Percentiles rank a stretch among this genome's conserved stretches.
Conservation (phyloP, 1,140 invertebrate genomes). For the Drosophila leontia region DNA sequence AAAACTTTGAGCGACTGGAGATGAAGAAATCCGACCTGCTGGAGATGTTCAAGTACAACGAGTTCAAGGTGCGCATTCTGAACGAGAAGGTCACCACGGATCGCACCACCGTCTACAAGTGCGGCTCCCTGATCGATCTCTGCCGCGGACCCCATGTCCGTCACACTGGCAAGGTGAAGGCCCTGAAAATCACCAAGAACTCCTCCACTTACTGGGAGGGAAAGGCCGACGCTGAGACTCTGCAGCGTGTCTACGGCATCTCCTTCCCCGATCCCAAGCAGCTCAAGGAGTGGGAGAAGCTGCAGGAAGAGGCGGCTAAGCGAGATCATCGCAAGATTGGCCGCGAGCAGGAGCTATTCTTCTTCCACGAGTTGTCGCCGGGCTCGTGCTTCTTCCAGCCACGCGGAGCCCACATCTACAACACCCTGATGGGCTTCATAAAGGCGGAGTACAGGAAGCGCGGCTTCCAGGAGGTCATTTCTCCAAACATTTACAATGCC, state of each 20-base stretch:
- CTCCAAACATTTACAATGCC: slow-evolving; percentile 98
- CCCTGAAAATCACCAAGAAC: slow-evolving; percentile 96
- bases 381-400: slow-evolving; percentile 99
- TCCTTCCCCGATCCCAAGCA: slow-evolving; percentile 99
- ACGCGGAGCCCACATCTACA: slow-evolving; percentile 98
- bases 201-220: slow-evolving; percentile 99
- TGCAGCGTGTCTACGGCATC: slow-evolving; percentile 99
- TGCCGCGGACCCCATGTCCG: slow-evolving; percentile 98
- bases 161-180: slow-evolving; percentile 99
- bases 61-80: slow-evolving; percentile 97
- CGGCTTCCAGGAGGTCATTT: slow-evolving; percentile 98
- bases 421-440: slow-evolving; percentile 95
- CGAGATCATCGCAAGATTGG: slow-evolving; percentile 99
- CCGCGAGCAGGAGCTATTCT: slow-evolving; percentile 98
- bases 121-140: slow-evolving; percentile 98
- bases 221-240: slow-evolving; percentile 95
- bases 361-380: slow-evolving; percentile 99
- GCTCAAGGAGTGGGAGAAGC: slow-evolving; percentile 98
- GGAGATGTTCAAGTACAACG: slow-evolving; percentile 99
- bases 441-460: slow-evolving; percentile 95
- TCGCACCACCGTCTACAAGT: slow-evolving; percentile 98
- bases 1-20: slow-evolving; percentile 98
- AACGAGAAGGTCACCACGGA: slow-evolving; percentile 97
- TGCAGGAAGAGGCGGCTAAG: slow-evolving; percentile 99
- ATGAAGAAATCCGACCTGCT: slow-evolving; percentile 97